Conservation (phyloP, 2,888 invertebrate genomes). For the Eilema depressum region DNA sequence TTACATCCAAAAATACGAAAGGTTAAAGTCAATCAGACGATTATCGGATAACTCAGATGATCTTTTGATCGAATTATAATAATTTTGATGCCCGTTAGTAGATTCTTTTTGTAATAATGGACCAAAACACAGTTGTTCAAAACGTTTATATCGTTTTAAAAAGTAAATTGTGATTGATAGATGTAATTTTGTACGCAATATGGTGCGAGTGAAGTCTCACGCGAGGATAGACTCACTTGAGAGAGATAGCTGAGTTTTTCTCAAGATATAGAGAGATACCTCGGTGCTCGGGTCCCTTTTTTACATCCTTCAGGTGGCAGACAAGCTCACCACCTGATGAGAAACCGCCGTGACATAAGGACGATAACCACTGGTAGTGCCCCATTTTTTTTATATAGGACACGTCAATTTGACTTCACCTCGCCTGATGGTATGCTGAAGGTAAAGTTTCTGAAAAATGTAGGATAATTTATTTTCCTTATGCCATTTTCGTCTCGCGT, state of each 20-base stretch:
- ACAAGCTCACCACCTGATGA: too few species aligned
- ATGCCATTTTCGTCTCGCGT: too few species aligned
- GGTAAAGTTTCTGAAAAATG: too few species aligned
- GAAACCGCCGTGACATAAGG: too few species aligned
- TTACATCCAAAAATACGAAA: constrained; percentile 55
- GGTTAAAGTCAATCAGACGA: constrained; percentile 57
- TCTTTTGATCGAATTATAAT: constrained; percentile 68
- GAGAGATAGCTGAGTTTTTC: background rate
- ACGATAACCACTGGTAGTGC: too few species aligned
- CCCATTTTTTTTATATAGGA: too few species aligned
- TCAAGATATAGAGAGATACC: too few species aligned
- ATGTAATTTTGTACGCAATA: constrained; percentile 44
- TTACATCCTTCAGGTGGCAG: too few species aligned
- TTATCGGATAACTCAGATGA: constrained; percentile 71
- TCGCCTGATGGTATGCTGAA: too few species aligned
- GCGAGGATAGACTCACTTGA: background rate
- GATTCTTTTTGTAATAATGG: constrained; percentile 49
- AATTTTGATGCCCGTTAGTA: constrained; percentile 61
- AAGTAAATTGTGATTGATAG: constrained; percentile 59
- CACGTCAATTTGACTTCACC: too few species aligned
- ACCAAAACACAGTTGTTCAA: constrained; percentile 44
- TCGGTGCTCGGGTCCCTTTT: too few species aligned
- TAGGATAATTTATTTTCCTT: too few species aligned
- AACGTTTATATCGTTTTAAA: constrained; percentile 49
- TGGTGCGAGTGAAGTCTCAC: constrained; percentile 19